These are phyloP conservation scores for Acrocephalus scirpaceus DNA, from an alignment of 2,797 vertebrate genomes.

Conservation along the genomic window DNA sequence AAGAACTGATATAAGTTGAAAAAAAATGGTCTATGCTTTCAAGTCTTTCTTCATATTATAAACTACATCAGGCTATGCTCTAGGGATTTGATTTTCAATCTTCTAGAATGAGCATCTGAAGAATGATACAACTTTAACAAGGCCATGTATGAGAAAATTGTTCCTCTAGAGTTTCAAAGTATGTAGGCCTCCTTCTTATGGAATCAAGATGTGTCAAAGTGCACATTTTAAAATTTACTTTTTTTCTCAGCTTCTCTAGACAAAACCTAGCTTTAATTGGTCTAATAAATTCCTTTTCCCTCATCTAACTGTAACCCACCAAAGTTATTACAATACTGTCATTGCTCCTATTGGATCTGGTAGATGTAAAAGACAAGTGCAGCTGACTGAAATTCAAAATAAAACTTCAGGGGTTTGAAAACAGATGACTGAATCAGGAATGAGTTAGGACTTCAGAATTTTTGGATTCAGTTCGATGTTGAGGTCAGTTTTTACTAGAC, in stretches of 20 bases:
- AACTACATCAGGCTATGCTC: not conserved
- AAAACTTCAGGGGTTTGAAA: not conserved
- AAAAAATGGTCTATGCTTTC: not conserved
- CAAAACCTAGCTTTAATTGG: not conserved
- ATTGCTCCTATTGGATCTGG: not conserved
- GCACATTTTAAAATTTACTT: not conserved
- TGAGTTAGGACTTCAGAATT: not conserved
- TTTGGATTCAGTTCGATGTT: not conserved
- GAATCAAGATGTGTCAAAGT: not conserved
- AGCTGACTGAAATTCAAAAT: not conserved
- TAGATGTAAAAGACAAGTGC: not conserved
- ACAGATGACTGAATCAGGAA: not conserved
- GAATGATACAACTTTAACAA: not conserved
- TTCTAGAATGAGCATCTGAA: not conserved
- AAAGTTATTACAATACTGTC: not conserved
- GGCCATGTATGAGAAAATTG: not conserved
- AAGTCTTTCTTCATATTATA: not conserved
- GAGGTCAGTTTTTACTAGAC: not conserved
- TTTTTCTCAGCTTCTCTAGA: not conserved
- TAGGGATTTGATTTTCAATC: not conserved
- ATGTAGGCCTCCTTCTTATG: not conserved
- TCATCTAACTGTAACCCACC: not conserved
- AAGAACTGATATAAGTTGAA: fast-evolving
- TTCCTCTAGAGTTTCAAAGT: not conserved
- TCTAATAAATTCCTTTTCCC: not conserved